Percentiles rank a stretch among this genome's conserved stretches.
Evolutionary conservation across 2,888 invertebrate species (phyloP).

Genomic region (Euphydryas editha): DNA sequence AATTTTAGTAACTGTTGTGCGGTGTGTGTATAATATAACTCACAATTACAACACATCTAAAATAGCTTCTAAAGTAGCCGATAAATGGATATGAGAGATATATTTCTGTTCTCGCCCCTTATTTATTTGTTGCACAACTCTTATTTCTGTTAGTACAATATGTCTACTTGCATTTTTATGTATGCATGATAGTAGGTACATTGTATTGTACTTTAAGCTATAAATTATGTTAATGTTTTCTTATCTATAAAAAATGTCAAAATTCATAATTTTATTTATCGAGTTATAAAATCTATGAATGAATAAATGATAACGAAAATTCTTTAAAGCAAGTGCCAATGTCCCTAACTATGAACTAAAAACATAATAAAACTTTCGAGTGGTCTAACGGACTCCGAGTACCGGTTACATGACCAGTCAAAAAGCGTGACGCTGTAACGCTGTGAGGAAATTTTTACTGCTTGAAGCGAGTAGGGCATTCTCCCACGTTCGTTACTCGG

Average conservation of each 20-base stretch:
- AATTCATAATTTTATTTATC: neutral
- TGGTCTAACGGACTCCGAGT: conserved; percentile 52
- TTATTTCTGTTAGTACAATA: neutral
- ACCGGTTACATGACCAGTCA: conserved; percentile 56
- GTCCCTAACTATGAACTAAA: conserved; percentile 30
- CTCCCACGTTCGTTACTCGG: conserved; percentile 20
- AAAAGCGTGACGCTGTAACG: conserved; percentile 54
- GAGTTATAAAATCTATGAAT: neutral
- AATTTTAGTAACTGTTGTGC: conserved; percentile 53
- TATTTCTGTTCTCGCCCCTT: neutral
- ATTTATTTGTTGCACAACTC: conserved; percentile 5
- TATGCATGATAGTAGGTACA: neutral
- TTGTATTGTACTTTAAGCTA: neutral
- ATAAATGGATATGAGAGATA: neutral
- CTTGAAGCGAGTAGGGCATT: neutral
- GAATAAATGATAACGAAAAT: neutral
- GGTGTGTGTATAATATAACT: conserved; percentile 29
- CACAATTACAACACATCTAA: neutral
- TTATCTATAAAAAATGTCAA: too few relatives aligned
- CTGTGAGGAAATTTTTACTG: conserved; percentile 31
- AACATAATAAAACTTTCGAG: conserved; percentile 45
- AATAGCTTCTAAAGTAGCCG: neutral
- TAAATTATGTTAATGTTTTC: neutral
- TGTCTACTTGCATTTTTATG: neutral
- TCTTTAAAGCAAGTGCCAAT: conserved; percentile 15